Percentiles rank a stretch among this genome's conserved stretches.
Conservation (phyloP, 2,888 invertebrate genomes). For the Exocentrus adspersus region DNA sequence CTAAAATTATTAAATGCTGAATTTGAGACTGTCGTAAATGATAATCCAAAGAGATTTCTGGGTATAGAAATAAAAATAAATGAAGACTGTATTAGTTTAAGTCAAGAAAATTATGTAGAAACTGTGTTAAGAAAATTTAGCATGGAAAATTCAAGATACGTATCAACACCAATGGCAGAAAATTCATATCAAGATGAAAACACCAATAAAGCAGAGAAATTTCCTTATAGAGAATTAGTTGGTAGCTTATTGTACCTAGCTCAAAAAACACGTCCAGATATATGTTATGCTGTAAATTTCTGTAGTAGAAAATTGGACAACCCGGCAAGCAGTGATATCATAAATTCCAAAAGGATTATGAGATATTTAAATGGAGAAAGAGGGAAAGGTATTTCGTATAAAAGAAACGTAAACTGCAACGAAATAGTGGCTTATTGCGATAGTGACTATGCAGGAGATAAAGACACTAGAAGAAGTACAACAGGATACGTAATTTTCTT, state of each 20-base stretch:
- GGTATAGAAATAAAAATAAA: conserved; percentile 29
- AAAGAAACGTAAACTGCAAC: not conserved
- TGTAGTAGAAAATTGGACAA: conserved; percentile 7
- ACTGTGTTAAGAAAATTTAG: conserved; percentile 34
- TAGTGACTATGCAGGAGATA: conserved; percentile 40
- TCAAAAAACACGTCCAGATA: conserved; percentile 39
- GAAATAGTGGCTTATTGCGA: conserved; percentile 35
- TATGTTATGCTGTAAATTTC: conserved; percentile 24
- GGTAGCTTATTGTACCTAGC: conserved; percentile 40
- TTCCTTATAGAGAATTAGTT: conserved; percentile 28
- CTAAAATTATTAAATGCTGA: too few species aligned
- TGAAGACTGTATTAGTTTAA: not conserved
- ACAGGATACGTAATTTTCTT: conserved; percentile 37
- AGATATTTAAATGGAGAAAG: not conserved
- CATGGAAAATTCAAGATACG: conserved; percentile 41
- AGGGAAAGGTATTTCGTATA: not conserved
- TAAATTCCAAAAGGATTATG: conserved; percentile 9
- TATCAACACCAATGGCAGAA: conserved; percentile 34
- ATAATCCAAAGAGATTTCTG: too few species aligned
- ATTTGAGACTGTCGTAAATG: too few species aligned
- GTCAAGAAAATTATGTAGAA: conserved; percentile 31
- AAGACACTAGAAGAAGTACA: conserved; percentile 41
- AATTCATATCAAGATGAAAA: not conserved
- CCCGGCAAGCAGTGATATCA: not conserved
- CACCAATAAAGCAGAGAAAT: not conserved